Percentiles rank a stretch among this genome's conserved stretches.
Evolutionary conservation across 2,113 vertebrate species (phyloP).

Genomic region (Corythornis cristatus): DNA sequence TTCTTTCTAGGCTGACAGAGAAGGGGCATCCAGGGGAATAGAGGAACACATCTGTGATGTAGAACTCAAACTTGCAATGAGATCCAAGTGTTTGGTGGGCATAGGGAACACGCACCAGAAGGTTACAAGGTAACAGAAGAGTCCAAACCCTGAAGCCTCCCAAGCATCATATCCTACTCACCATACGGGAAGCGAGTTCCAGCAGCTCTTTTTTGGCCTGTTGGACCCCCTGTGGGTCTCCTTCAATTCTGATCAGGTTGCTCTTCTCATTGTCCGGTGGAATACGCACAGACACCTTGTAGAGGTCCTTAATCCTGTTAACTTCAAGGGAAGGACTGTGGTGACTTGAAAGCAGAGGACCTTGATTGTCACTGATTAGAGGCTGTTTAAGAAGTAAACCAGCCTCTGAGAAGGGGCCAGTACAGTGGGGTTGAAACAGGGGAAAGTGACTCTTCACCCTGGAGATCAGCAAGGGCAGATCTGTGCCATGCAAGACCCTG

Average conservation of each 20-base stretch:
- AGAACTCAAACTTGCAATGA: neutral
- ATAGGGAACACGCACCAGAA: neutral
- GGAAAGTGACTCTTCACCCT: neutral
- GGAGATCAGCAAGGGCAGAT: neutral
- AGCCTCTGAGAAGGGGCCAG: neutral
- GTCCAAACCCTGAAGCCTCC: neutral
- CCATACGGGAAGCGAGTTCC: conserved; percentile 98
- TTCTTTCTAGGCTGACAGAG: neutral
- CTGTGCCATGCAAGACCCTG: neutral
- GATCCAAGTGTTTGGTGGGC: neutral
- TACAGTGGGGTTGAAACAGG: neutral
- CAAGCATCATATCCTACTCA: conserved; percentile 50
- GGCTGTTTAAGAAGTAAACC: neutral
- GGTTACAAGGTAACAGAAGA: neutral
- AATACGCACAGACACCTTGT: conserved; percentile 98
- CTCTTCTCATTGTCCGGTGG: conserved; percentile 98
- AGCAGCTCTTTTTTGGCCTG: conserved; percentile 98
- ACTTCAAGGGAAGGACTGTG: conserved; percentile 74
- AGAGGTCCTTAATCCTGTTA: conserved; percentile 97
- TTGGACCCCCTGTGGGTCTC: conserved; percentile 96
- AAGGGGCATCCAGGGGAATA: neutral
- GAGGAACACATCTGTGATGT: neutral
- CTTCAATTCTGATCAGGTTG: conserved; percentile 96
- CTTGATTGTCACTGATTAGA: neutral
- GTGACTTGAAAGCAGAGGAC: neutral